Base-by-base conservation (phyloP, 2,888 invertebrate species). In the Allolobophora icterica region DNA sequence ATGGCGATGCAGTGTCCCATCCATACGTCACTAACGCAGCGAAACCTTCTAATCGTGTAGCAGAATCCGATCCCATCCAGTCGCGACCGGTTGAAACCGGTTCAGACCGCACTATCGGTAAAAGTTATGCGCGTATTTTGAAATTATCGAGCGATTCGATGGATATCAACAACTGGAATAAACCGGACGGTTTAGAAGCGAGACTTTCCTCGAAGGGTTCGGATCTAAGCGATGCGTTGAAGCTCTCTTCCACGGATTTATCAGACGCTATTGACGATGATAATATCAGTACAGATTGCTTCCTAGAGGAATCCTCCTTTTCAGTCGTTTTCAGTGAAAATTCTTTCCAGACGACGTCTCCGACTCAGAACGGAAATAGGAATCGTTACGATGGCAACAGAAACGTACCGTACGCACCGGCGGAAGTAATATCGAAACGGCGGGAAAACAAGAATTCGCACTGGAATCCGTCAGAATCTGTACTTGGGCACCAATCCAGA, bases 241-340 rank as follows among this genome's bases (percentile, higher is more conserved):
- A 71, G n/a, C 8, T 71, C 8, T 71, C 71, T 4, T 30, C 71
- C n/a, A 71, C 71, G 71, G 71, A 71, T n/a, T 71, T 71, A 71
- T 71, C 71, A n/a, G 71, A 71, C n/a, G 71, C n/a, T 71, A n/a
- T 71, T n/a, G 71, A 71, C n/a, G 71, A 71, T 17, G 71, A 71
- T n/a, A 71, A 71, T 71, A n/a, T 71, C 71, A 71, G 71, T n/a
- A 71, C 71, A n/a, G 71, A 71, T n/a, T 71, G 71, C 8, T 71
- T 71, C 71, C 71, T 2, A 1, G 71, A 71, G 71, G 71, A 71
- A 71, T 6, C 71, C 45, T 13, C 45, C 71, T 71, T 71, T 71
- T 71, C 71, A 30, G 30, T 71, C 8, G 71, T 2, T n/a, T 71
- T n/a, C 30, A 71, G 71, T 17, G 71, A 71, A 71, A 2, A n/a